These are phyloP conservation scores for Rhaphigaster nebulosa DNA, from an alignment of 2,888 invertebrate genomes.

Conservation along the genomic window DNA sequence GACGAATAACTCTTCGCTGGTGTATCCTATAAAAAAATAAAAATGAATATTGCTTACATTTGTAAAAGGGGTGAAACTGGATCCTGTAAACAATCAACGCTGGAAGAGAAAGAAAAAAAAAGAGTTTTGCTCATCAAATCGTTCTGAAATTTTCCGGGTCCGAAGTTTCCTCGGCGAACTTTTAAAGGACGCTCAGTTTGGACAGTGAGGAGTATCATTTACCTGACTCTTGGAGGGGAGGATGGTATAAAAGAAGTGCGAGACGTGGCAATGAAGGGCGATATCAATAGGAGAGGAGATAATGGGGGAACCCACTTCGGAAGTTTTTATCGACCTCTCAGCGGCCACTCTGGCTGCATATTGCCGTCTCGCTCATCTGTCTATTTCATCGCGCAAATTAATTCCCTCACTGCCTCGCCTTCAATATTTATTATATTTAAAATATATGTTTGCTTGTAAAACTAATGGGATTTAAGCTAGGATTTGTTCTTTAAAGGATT, in stretches of 20 bases:
- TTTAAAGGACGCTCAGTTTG: not conserved
- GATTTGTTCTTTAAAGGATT: not conserved
- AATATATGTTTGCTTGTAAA: not conserved
- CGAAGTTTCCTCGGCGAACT: not conserved
- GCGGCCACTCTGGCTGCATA: not conserved
- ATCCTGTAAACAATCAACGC: not conserved
- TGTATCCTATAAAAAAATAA: too few relatives aligned
- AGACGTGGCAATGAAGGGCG: conserved; percentile 34
- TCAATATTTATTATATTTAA: not conserved
- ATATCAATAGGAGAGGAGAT: conserved; percentile 10
- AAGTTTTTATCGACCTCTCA: conserved; percentile 32
- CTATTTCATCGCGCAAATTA: not conserved
- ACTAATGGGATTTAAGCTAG: not conserved
- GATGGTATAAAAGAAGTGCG: not conserved
- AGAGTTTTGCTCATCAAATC: not conserved
- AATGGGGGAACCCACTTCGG: not conserved
- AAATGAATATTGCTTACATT: too few relatives aligned
- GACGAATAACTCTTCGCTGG: too few relatives aligned
- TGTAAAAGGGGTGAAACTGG: not conserved
- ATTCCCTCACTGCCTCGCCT: not conserved
- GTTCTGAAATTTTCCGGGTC: conserved; percentile 7
- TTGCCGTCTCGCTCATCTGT: not conserved
- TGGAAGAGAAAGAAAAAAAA: not conserved
- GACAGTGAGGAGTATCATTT: conserved; percentile 30
- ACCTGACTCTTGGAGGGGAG: not conserved